Evolutionary conservation across 1,140 invertebrate species (phyloP), one percentile per base, ranked within the genome.

Genomic region (Oscheius sp.): DNA sequence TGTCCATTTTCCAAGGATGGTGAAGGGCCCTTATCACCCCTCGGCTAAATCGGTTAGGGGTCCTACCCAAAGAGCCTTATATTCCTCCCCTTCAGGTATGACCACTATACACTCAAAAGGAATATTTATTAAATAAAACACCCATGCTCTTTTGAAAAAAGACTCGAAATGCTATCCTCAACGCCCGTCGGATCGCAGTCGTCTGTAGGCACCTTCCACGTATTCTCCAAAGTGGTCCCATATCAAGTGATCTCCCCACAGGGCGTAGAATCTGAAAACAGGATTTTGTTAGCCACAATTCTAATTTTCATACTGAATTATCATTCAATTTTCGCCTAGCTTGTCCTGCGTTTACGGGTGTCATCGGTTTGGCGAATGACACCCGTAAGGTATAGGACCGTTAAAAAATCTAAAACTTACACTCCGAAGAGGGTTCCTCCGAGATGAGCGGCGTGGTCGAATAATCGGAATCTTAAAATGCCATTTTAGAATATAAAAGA

Each of bases 381-480:
- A 15, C 23, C 42, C 18, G 42, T 15, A 45, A 18, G 18, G 20
- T 23, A 59, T 23, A 59, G 29, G 23, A 59, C 23, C 23, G 29
- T 59, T 23, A 13, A 23, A 59, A 23, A 31, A 15, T 18, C 18
- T 15, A 45, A 45, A 59, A 38, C 74, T 86, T 82, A 94, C 91
- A 97, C 89, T 88, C 95, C 95, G 87, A 91, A 94, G 45, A 93
- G 80, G 42, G 91, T 90, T 63, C 95, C 95, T 59, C 93, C 93
- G 77, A 98, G 89, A 91, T 98, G 95, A 32, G 93, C 95, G n/a
- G 94, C 94, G 87, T 98, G 95, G 84, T 98, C 95, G 84, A 97
- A 92, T 71, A 93, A 89, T 85, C 89, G 90, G 93, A 94, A 97
- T n/a, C 91, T 89, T 15, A 45, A 45, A 23, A 45, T 15, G 42